Evolutionary conservation across 2,888 invertebrate genomes (phyloP), one percentile per base, ranked within the genome.

Genomic region (Adelphocoris suturalis): DNA sequence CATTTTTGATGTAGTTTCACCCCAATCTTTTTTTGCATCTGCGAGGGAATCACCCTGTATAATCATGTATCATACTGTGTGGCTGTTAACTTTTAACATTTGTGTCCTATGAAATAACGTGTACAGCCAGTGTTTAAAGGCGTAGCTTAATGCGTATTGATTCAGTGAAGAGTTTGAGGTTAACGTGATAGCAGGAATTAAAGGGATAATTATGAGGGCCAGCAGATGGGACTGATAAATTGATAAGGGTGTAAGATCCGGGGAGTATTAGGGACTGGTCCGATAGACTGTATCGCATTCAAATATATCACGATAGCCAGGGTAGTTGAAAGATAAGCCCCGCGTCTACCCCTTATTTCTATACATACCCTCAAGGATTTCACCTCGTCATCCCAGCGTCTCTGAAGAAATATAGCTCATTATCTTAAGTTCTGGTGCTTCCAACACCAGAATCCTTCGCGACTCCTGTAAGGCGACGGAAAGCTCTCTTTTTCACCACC

Each of bases 191-290:
- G 57, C n/a, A n/a, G 57, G 57, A n/a, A 57, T 16, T 16, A 57
- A 57, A n/a, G 57, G 57, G 57, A 57, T 57, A n/a, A 57, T 57
- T n/a, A 57, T 57, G 11, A 7, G 16, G 57, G 57, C 57, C 57
- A n/a, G 57, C 57, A 57, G 57, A n/a, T 57, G 57, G 57, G 57
- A 7, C 57, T 57, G 57, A n/a, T 57, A 57, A 55, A n/a, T 16
- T n/a, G 16, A n/a, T n/a, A 57, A 16, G 19, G 57, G n/a, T 0
- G 5, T 16, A 16, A 57, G 16, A 57, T 57, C 57, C 16, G 11
- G 14, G n/a, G 57, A 57, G 55, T 57, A n/a, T 16, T n/a, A 57
- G 19, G 57, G 57, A 57, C 57, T 14, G 1, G 1, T 16, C 57
- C 5, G 57, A 16, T 16, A 57, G 57, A 57, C 57, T 57, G 19